Percentiles rank a stretch among this genome's conserved stretches.
Evolutionary conservation across 2,888 invertebrate species (phyloP).

Genomic region (Globia sparganii): DNA sequence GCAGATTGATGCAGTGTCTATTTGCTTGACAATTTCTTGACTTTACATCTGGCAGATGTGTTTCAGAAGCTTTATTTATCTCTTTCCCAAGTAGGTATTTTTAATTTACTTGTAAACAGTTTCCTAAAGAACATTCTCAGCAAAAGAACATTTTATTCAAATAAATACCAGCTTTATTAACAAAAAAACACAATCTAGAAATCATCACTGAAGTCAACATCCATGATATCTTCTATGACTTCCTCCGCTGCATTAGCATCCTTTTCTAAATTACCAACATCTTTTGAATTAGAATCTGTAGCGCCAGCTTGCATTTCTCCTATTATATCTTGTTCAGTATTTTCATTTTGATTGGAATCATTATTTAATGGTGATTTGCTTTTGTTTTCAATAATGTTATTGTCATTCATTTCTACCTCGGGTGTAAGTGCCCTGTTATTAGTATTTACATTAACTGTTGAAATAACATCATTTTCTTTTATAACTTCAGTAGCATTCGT

Average conservation of each 20-base stretch:
- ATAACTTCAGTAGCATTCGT: not conserved
- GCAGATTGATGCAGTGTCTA: no score
- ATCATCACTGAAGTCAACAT: constrained; percentile 84
- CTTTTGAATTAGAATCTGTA: not conserved
- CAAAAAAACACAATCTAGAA: constrained; percentile 69
- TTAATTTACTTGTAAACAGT: no score
- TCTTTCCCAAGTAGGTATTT: not conserved
- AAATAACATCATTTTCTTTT: not conserved
- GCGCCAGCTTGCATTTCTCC: constrained; percentile 1
- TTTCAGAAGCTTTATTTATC: not conserved
- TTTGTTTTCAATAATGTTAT: constrained; percentile 23
- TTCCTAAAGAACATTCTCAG: not conserved
- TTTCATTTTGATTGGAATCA: constrained; percentile 7
- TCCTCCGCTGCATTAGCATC: constrained; percentile 4
- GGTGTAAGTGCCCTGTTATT: not conserved
- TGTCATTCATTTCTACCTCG: constrained; percentile 14
- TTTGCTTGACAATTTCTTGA: not conserved
- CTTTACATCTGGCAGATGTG: not conserved
- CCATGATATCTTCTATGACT: constrained; percentile 77
- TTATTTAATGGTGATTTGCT: not conserved
- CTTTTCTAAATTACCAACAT: constrained; percentile 15
- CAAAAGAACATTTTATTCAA: constrained; percentile 17
- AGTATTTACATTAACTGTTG: constrained; percentile 1
- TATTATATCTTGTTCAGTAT: not conserved
- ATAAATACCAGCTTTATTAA: constrained; percentile 55